Conservation (phyloP, 2,888 invertebrate genomes). For the Craniophora ligustri region DNA sequence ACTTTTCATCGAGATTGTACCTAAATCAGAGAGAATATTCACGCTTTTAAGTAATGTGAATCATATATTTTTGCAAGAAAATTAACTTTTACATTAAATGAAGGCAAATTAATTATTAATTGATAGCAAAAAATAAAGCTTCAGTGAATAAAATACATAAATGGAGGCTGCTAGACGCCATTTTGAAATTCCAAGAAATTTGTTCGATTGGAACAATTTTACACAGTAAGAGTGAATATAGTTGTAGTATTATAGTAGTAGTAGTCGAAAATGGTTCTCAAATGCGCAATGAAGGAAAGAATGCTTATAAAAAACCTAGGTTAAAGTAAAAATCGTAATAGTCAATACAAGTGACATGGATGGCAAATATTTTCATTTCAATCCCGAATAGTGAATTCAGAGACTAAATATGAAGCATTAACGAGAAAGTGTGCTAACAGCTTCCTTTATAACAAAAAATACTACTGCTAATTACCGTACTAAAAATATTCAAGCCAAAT, state of each 20-base stretch:
- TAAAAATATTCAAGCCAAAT: slow-evolving; percentile 16
- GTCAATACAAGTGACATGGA: slow-evolving; percentile 22
- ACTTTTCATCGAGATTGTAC: slow-evolving; percentile 50
- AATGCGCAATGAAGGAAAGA: slow-evolving; percentile 22
- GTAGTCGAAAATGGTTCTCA: slow-evolving; percentile 15
- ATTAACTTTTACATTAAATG: too few relatives aligned
- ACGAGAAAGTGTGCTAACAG: slow-evolving; percentile 30
- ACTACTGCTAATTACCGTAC: slow-evolving; percentile 21
- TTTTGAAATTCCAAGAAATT: background rate
- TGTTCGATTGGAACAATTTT: background rate
- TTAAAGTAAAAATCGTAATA: slow-evolving; percentile 17
- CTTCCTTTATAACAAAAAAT: slow-evolving; percentile 22
- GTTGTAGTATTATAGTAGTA: background rate
- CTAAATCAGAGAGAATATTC: slow-evolving; percentile 50
- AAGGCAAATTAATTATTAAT: too few relatives aligned
- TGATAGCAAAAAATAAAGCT: too few relatives aligned
- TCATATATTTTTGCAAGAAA: slow-evolving; percentile 20
- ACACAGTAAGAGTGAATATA: too few relatives aligned
- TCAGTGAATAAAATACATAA: too few relatives aligned
- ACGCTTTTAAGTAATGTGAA: slow-evolving; percentile 36
- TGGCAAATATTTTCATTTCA: slow-evolving; percentile 24
- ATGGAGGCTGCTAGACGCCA: background rate
- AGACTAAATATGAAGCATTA: slow-evolving; percentile 19
- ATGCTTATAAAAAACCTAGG: slow-evolving; percentile 11
- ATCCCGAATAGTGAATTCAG: slow-evolving; percentile 28